These are phyloP conservation scores for Magallana ariakensis DNA, from an alignment of 1,140 invertebrate genomes.

Conservation along the genomic window DNA sequence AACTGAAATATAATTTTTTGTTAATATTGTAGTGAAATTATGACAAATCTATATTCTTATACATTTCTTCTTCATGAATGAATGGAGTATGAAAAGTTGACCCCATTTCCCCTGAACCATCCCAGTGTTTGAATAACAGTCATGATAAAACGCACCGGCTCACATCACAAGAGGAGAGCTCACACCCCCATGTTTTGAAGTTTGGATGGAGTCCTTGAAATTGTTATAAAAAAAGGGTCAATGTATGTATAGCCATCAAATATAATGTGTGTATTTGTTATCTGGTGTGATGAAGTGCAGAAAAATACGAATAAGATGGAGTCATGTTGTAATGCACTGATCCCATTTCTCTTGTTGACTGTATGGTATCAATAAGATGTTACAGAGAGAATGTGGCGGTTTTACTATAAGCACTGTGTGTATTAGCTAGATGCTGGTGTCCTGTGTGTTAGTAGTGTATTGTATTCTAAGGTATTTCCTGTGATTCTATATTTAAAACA, in stretches of 20 bases:
- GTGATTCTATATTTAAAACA: no score
- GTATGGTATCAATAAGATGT: no score
- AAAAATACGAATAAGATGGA: not conserved
- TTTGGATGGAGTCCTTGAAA: slow-evolving; percentile 19
- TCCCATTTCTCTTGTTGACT: no score
- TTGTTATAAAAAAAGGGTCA: not conserved
- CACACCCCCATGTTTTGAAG: slow-evolving; percentile 32
- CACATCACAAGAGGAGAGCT: not conserved
- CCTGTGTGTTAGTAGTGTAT: no score
- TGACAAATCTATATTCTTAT: not conserved
- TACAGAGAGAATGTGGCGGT: no score
- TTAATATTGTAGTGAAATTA: not conserved
- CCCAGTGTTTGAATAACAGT: not conserved
- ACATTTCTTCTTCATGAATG: not conserved
- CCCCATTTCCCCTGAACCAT: slow-evolving; percentile 11
- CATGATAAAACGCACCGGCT: slow-evolving; percentile 11
- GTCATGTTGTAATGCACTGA: not conserved
- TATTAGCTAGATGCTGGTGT: no score
- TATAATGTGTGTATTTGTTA: not conserved
- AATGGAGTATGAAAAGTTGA: not conserved
- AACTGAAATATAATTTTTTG: not conserved
- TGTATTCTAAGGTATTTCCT: no score
- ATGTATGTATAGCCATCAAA: not conserved
- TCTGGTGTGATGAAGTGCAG: not conserved
- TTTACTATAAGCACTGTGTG: no score